A percentile compares a stretch with the other conserved stretches of the same genome.
These are phyloP conservation scores for Paracyclopina nana DNA, from an alignment of 1,140 invertebrate genomes.

Conservation along the genomic window DNA sequence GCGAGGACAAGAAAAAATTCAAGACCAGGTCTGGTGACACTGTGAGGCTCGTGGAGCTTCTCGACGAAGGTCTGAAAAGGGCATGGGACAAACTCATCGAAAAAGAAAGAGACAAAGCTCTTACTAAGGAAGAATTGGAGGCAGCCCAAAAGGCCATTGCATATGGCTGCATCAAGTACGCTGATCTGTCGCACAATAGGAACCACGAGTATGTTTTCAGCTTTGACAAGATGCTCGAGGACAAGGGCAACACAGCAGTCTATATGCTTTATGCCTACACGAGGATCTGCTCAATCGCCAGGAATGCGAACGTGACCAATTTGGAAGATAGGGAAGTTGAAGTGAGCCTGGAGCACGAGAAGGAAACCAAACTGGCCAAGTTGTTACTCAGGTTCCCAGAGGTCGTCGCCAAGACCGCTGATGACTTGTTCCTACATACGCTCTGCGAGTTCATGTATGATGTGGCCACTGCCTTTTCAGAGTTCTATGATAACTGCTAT, in stretches of 20 bases:
- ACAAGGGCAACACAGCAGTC: constrained; percentile 95
- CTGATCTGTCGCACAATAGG: constrained; percentile 83
- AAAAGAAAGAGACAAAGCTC: constrained; percentile 68
- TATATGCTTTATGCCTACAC: constrained; percentile 91
- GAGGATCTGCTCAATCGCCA: constrained; percentile 72
- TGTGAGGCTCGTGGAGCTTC: constrained; percentile 64
- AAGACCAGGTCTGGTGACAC: constrained; percentile 96
- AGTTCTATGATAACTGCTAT: constrained; percentile 96
- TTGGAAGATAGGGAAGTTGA: constrained; percentile 34
- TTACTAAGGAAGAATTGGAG: constrained; percentile 61
- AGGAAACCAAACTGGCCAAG: constrained; percentile 76
- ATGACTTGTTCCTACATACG: constrained; percentile 65
- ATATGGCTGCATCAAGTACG: constrained; percentile 97
- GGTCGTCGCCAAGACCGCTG: constrained; percentile 54
- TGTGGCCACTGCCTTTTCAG: constrained; percentile 69
- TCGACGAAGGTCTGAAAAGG: constrained; percentile 61
- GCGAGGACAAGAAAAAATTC: constrained; percentile 97
- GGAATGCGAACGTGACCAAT: constrained; percentile 44
- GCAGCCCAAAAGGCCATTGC: constrained; percentile 72
- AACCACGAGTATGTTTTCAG: constrained; percentile 94
- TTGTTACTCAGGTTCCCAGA: constrained; percentile 64
- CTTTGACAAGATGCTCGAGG: constrained; percentile 98
- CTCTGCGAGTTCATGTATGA: constrained; percentile 94
- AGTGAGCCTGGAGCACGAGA: constrained; percentile 49
- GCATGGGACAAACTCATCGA: constrained; percentile 59